Evolutionary conservation across 2,888 invertebrate genomes (phyloP).

Genomic region (Lepidocyrtinus sp.): DNA sequence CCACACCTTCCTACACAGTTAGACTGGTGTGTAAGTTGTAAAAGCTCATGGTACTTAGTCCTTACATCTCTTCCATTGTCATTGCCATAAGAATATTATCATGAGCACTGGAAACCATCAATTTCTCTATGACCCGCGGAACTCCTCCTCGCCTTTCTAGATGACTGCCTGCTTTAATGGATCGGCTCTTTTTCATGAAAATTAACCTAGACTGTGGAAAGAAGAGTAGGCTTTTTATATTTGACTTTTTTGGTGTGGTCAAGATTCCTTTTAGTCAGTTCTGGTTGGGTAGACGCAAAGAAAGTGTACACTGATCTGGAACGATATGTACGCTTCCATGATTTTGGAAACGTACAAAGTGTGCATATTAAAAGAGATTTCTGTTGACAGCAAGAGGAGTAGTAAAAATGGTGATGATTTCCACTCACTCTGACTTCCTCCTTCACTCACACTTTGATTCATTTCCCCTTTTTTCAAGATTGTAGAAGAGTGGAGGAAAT

Average conservation of each 20-base stretch:
- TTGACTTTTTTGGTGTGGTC: background rate
- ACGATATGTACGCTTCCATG: background rate
- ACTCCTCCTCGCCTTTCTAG: background rate
- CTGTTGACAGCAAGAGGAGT: background rate
- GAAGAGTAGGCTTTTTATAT: background rate
- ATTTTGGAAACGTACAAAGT: background rate
- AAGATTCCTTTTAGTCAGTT: background rate
- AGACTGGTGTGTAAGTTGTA: too few species aligned
- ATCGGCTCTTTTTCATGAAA: background rate
- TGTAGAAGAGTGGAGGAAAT: constrained; percentile 1
- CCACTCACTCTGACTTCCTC: background rate
- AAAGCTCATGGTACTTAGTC: too few species aligned
- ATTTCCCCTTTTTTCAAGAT: background rate
- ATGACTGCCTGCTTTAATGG: background rate
- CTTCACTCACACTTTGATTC: constrained; percentile 14
- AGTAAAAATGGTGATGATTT: background rate
- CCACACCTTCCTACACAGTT: constrained; percentile 12
- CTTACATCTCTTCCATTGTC: constrained; percentile 33
- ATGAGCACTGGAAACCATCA: background rate
- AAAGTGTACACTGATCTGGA: background rate
- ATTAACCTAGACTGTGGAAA: constrained; percentile 5
- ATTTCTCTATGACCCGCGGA: constrained; percentile 3
- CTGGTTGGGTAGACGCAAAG: background rate
- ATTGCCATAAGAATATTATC: constrained; percentile 21
- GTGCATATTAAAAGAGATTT: background rate